Conservation (phyloP, 2,888 invertebrate species). For the Phalangium opilio region DNA sequence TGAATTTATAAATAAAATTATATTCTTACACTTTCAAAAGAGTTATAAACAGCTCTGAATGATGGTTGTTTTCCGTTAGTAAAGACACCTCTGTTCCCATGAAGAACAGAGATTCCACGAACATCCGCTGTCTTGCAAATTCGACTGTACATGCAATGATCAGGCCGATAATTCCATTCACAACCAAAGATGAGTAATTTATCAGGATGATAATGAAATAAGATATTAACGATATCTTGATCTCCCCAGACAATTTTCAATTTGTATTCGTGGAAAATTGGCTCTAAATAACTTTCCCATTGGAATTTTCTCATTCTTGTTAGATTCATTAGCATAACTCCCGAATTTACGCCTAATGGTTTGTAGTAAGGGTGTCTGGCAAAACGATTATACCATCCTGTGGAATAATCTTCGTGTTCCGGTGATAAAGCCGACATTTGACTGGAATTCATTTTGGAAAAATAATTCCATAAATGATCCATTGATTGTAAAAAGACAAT, state of each 20-base stretch:
- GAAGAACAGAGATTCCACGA: conserved; percentile 63
- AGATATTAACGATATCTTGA: conserved; percentile 84
- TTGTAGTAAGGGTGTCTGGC: conserved; percentile 90
- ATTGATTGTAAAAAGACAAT: conserved; percentile 70
- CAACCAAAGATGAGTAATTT: conserved; percentile 65
- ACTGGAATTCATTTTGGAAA: conserved; percentile 58
- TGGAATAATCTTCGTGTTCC: conserved; percentile 80
- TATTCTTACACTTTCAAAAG: conserved; percentile 25
- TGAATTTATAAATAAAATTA: background rate
- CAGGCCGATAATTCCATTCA: conserved; percentile 78
- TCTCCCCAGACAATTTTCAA: conserved; percentile 90
- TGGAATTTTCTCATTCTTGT: conserved; percentile 72
- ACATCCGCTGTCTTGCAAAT: conserved; percentile 56
- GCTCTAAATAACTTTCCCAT: conserved; percentile 69
- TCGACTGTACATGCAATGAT: conserved; percentile 91
- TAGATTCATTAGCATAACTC: conserved; percentile 94
- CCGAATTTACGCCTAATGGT: conserved; percentile 78
- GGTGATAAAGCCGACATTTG: conserved; percentile 76
- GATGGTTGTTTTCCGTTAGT: conserved; percentile 71
- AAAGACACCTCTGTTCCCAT: conserved; percentile 75
- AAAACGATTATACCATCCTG: conserved; percentile 91
- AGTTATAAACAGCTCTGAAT: conserved; percentile 53
- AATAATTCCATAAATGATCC: conserved; percentile 67
- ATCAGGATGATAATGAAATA: conserved; percentile 68
- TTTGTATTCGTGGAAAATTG: conserved; percentile 69